Evolutionary conservation across 2,113 vertebrate genomes (phyloP), one percentile per base, ranked within the genome.

Genomic region (Sapajus apella): DNA sequence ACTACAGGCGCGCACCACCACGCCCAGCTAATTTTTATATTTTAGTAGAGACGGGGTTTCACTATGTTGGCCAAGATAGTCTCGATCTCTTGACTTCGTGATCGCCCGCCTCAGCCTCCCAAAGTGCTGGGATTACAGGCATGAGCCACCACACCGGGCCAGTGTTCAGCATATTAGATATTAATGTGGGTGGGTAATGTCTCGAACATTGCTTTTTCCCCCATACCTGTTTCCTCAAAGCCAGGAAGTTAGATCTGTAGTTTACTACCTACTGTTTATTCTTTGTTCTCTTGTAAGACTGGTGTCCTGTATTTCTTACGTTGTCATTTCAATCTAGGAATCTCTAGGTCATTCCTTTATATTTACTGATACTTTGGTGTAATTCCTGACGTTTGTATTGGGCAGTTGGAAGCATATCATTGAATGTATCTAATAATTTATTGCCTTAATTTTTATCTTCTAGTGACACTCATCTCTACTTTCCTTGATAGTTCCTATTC

Each of bases 381-480:
- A 61, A 70, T 93, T 84, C 23, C 85, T 91, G 30, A 81, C n/a
- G 30, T 79, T 12, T 37, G n/a, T 84, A 32, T 85, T 64, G 55
- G 79, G 11, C 84, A 81, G 0, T 89, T 81, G 14, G 25, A 86
- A 90, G 35, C 2, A 5, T 82, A 91, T 77, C 32, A 50, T 56
- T 56, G 66, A 92, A 95, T 25, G 32, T 90, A 77, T 20, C 50
- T 97, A 77, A 86, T 25, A 94, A 40, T 61, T 87, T 76, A 85
- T 93, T 56, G 66, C 37, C 88, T 94, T 86, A 61, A 81, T 90
- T 96, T 93, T 58, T 96, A 21, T 95, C 52, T 95, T 90, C 25
- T 35, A 83, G 55, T 87, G 56, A 16, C 92, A 75, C n/a, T 96
- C 35, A 47, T 6, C 18, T 90, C 18, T 92, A 21, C 10, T 70